Conservation (phyloP, 2,113 vertebrate genomes). For the Spheniscus mendiculus region DNA sequence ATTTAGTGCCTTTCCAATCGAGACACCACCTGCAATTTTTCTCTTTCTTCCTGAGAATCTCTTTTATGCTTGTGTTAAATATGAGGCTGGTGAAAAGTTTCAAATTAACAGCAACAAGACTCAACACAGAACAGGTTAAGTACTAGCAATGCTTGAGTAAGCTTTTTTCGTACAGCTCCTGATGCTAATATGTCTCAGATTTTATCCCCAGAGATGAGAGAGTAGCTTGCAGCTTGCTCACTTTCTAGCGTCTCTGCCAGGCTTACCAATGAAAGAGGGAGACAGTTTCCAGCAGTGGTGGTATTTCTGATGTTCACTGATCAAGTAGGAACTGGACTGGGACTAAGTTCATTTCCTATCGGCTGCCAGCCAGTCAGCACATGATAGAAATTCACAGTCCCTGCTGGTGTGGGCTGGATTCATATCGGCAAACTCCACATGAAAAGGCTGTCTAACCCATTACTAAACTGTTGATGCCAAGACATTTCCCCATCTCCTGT, state of each 20-base stretch:
- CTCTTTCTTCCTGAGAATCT: not conserved
- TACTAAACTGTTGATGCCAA: constrained; percentile 40
- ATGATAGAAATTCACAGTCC: not conserved
- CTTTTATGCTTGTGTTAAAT: not conserved
- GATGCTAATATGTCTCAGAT: not conserved
- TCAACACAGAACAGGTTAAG: not conserved
- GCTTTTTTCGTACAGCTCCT: not conserved
- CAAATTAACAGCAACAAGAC: not conserved
- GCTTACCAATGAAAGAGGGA: constrained; percentile 17
- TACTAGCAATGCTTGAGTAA: not conserved
- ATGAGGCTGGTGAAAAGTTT: not conserved
- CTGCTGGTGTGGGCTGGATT: constrained; percentile 35
- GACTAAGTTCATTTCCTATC: constrained; percentile 43
- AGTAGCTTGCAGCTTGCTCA: not conserved
- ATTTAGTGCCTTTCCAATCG: not conserved
- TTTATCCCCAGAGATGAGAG: constrained; percentile 10
- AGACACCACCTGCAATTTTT: not conserved
- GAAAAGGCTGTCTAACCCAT: constrained; percentile 34
- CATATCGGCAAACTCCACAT: constrained; percentile 12
- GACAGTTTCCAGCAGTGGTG: constrained; percentile 1
- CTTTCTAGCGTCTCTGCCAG: constrained; percentile 27
- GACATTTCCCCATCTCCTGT: constrained; percentile 13
- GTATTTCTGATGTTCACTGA: not conserved
- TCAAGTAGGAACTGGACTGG: constrained; percentile 19
- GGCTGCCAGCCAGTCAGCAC: constrained; percentile 31